phyloP scores from a whole-genome alignment of 1,140 invertebrate genomes.

The Acromyrmex heyeri region DNA sequence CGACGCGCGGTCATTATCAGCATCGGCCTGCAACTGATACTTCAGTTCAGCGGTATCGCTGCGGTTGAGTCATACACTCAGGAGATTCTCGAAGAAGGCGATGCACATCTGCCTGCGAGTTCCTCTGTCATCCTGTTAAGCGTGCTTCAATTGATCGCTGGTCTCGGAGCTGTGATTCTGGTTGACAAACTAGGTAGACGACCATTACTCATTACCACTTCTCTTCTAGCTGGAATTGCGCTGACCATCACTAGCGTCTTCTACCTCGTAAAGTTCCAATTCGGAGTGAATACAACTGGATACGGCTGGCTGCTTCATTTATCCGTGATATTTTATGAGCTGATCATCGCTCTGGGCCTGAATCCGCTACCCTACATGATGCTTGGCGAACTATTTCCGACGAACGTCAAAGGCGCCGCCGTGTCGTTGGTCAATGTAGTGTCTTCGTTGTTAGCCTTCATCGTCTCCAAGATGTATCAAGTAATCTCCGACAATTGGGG shows the following conservation, averaged over 20 bases:
- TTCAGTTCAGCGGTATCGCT: conserved; percentile 90
- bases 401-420: conserved; percentile 88
- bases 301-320: conserved; percentile 87
- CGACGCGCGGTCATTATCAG: conserved; percentile 85
- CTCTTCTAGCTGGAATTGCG: conserved; percentile 86
- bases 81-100: conserved; percentile 87
- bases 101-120: conserved; percentile 85
- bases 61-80: conserved; percentile 91
- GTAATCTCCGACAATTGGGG: conserved; percentile 87
- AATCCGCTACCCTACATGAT: conserved; percentile 89
- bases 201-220: conserved; percentile 87
- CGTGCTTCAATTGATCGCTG: conserved; percentile 89
- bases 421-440: conserved; percentile 84
- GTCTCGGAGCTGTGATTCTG: conserved; percentile 85
- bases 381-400: conserved; percentile 89
- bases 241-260: conserved; percentile 81
- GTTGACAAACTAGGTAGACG: conserved; percentile 88
- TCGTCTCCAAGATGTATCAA: conserved; percentile 88
- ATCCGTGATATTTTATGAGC: conserved; percentile 88
- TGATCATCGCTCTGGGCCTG: conserved; percentile 88
- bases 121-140: conserved; percentile 89
- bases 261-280: conserved; percentile 87
- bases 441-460: conserved; percentile 85
- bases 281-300: conserved; percentile 78
- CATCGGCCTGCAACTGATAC: conserved; percentile 88